Conservation (phyloP, 2,113 vertebrate species). For the Ctenodactylus gundi region DNA sequence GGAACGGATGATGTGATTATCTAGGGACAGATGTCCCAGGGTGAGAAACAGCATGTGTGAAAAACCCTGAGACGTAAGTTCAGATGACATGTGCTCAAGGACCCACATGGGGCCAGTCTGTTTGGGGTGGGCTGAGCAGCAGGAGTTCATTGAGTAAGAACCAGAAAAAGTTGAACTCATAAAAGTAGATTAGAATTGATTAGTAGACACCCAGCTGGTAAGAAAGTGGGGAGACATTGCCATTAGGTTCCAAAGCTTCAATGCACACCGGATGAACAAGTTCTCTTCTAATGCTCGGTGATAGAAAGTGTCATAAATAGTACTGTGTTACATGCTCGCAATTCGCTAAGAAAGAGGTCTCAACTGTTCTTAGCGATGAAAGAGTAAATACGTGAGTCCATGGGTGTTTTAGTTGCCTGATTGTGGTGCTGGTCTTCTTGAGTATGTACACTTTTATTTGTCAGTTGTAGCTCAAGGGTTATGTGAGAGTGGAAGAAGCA, state of each 20-base stretch:
- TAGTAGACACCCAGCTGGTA: neutral
- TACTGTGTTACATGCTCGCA: neutral
- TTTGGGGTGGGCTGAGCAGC: neutral
- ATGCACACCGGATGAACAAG: too few species aligned
- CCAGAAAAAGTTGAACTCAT: neutral
- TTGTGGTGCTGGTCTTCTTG: neutral
- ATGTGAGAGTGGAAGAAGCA: neutral
- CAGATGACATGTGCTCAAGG: neutral
- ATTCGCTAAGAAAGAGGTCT: neutral
- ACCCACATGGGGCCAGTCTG: fast-evolving
- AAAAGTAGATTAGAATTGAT: neutral
- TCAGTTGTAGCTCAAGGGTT: neutral
- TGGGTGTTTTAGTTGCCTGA: neutral
- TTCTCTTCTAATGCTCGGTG: neutral
- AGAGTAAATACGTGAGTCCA: neutral
- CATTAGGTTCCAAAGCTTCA: neutral
- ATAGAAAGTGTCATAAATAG: neutral
- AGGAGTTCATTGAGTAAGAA: too few species aligned
- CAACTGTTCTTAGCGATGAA: neutral
- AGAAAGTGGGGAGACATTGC: neutral
- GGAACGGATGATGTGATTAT: neutral
- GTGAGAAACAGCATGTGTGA: neutral
- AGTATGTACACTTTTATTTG: neutral
- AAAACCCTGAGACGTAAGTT: too few species aligned
- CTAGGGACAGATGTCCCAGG: neutral